Evolutionary conservation across 1,140 invertebrate genomes (phyloP).

Genomic region (Drosophila eugracilis): DNA sequence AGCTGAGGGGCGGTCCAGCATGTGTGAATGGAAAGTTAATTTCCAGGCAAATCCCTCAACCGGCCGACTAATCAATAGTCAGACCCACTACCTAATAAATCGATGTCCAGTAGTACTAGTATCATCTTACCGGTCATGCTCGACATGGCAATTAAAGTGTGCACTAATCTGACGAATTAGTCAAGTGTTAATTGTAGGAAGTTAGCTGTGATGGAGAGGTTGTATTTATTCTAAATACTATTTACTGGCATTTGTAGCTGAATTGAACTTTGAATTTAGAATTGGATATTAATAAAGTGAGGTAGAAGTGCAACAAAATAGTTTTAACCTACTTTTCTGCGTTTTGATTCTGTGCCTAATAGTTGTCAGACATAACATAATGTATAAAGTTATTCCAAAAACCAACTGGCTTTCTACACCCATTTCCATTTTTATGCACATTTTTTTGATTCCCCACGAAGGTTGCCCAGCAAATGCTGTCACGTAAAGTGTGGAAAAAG

Average conservation of each 20-base stretch:
- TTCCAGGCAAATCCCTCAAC: slow-evolving; percentile 17
- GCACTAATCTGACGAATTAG: slow-evolving; percentile 6
- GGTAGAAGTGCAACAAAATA: not conserved
- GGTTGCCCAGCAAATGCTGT: slow-evolving; percentile 53
- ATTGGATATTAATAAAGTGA: not conserved
- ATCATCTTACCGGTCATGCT: slow-evolving; percentile 2
- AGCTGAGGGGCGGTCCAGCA: not conserved
- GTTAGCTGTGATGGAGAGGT: not conserved
- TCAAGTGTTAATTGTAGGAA: slow-evolving; percentile 25
- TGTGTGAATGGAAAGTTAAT: slow-evolving; percentile 14
- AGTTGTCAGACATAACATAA: not conserved
- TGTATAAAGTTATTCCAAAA: not conserved
- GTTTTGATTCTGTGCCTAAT: too few species aligned
- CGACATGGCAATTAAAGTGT: slow-evolving; percentile 1
- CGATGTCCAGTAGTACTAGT: not conserved
- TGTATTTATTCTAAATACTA: slow-evolving; percentile 4
- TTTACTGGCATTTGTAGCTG: not conserved
- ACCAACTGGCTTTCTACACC: slow-evolving; percentile 22
- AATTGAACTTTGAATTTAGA: not conserved
- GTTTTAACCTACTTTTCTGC: too few species aligned
- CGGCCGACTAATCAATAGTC: slow-evolving; percentile 4
- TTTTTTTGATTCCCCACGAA: slow-evolving; percentile 29
- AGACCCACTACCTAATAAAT: slow-evolving; percentile 8
- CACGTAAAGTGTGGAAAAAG: slow-evolving; percentile 68
- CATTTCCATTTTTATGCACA: slow-evolving; percentile 26